Percentiles rank a stretch among this genome's conserved stretches.
These are phyloP conservation scores for Tachuris rubrigastra DNA, from an alignment of 2,113 vertebrate genomes.

Conservation along the genomic window DNA sequence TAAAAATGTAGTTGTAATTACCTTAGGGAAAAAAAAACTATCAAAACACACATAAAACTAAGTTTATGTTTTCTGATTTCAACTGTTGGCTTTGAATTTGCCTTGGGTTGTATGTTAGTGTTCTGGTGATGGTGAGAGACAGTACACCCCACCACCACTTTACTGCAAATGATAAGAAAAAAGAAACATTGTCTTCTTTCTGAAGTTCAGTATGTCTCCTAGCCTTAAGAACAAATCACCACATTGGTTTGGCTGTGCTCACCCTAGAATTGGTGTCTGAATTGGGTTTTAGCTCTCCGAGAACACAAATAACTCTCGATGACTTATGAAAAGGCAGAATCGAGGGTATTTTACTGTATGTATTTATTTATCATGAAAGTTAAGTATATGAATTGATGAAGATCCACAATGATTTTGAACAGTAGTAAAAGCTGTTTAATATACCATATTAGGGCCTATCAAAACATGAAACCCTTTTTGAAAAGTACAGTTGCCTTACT, in stretches of 20 bases:
- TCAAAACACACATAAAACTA: not conserved
- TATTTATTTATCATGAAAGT: not conserved
- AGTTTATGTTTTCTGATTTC: not conserved
- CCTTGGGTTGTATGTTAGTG: not conserved
- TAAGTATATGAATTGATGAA: not conserved
- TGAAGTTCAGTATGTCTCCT: not conserved
- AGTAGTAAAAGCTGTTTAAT: not conserved
- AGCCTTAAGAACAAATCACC: not conserved
- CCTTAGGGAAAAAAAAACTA: not conserved
- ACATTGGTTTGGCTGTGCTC: not conserved
- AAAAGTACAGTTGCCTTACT: not conserved
- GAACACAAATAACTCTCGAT: not conserved
- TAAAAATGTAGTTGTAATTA: not conserved
- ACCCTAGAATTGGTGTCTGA: not conserved
- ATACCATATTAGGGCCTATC: not conserved
- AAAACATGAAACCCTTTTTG: not conserved
- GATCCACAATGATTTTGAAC: not conserved
- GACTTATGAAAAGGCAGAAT: not conserved
- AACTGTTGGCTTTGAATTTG: not conserved
- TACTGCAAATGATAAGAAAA: not conserved
- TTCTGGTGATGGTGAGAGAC: not conserved
- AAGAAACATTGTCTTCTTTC: not conserved
- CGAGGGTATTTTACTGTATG: not conserved
- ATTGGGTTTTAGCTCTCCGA: not conserved
- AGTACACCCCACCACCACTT: not conserved